Base-by-base conservation (phyloP, 2,888 invertebrate genomes). In the Stegophylla sp. region DNA sequence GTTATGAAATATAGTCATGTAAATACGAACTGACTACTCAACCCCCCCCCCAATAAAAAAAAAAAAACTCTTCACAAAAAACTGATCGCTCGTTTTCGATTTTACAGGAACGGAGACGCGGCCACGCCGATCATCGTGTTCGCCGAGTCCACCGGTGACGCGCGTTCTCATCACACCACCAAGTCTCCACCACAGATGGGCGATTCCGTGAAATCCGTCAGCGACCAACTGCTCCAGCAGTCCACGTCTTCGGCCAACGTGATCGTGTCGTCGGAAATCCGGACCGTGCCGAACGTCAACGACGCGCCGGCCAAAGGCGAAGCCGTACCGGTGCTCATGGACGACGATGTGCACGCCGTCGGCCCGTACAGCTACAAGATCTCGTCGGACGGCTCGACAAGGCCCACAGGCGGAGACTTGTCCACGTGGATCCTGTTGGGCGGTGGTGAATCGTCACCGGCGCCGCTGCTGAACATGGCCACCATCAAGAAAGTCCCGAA, bases 371-470 rank as follows among this genome's bases (percentile, higher is more conserved):
- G 86, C 83, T 86, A 87, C 75, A 87, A 87, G 85, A 81, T 86
- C 13, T 82, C 83, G 1, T 81, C 82, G 1, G 82, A 82, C 17
- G 73, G 82, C 23, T 73, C 81, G 66, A 82, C 83, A 10, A 82
- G 82, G 26, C 83, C 83, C 10, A 75, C 84, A 0, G 90, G n/a
- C n/a, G n/a, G 90, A 85, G 92, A 92, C 0, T 88, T 93, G 82
- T 93, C 93, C 0, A 93, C 93, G 0, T 93, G 93, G 93, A 91
- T 93, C 82, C 87, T 93, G 23, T 86, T 93, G 23, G 92, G 91
- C 84, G 89, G 89, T 84, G 89, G 89, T 12, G 84, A 83, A 26
- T 84, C 84, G n/a, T 83, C 84, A 7, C 81, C 83, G 1, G 75
- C 82, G 3, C 82, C 83, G 23, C 82, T 82, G 23, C 82, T 82